These are phyloP conservation scores for Stegophylla sp. DNA, from an alignment of 2,888 invertebrate species.

Conservation along the genomic window DNA sequence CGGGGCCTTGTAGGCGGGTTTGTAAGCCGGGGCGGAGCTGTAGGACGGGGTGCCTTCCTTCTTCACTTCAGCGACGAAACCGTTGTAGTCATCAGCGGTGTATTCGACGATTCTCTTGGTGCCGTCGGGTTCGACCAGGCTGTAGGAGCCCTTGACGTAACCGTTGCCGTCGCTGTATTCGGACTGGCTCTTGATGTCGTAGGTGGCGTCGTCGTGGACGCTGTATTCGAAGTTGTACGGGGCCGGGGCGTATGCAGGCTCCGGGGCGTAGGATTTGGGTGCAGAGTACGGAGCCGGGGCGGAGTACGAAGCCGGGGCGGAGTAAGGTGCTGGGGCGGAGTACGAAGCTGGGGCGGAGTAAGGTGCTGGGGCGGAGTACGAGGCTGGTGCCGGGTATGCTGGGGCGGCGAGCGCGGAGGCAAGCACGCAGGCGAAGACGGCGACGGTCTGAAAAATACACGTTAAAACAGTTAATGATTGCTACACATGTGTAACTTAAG, in stretches of 20 bases:
- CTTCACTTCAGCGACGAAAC: conserved; percentile 70
- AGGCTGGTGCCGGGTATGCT: neutral
- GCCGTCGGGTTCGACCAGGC: conserved; percentile 69
- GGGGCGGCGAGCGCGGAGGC: conserved; percentile 27
- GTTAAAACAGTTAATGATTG: no score
- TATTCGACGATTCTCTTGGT: conserved; percentile 65
- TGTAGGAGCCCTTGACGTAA: conserved; percentile 69
- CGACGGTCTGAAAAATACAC: conserved; percentile 13
- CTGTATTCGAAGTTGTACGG: conserved; percentile 62
- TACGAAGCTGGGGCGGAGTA: conserved; percentile 34
- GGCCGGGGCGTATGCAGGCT: conserved; percentile 41
- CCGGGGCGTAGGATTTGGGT: conserved; percentile 32
- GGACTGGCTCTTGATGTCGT: conserved; percentile 62
- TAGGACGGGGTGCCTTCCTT: conserved; percentile 62
- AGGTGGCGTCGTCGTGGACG: conserved; percentile 62
- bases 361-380: conserved; percentile 24
- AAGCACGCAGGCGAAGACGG: conserved; percentile 33
- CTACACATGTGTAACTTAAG: no score
- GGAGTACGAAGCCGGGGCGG: conserved; percentile 16
- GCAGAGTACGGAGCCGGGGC: conserved; percentile 40
- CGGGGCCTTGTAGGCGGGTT: conserved; percentile 29
- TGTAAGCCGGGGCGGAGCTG: conserved; percentile 37
- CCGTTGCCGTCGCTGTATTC: conserved; percentile 62
- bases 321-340: conserved; percentile 32
- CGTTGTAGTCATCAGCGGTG: conserved; percentile 66